Percentiles rank a stretch among this genome's conserved stretches.
These are phyloP conservation scores for Myiagra hebetior DNA, from an alignment of 2,113 vertebrate species.

Conservation along the genomic window DNA sequence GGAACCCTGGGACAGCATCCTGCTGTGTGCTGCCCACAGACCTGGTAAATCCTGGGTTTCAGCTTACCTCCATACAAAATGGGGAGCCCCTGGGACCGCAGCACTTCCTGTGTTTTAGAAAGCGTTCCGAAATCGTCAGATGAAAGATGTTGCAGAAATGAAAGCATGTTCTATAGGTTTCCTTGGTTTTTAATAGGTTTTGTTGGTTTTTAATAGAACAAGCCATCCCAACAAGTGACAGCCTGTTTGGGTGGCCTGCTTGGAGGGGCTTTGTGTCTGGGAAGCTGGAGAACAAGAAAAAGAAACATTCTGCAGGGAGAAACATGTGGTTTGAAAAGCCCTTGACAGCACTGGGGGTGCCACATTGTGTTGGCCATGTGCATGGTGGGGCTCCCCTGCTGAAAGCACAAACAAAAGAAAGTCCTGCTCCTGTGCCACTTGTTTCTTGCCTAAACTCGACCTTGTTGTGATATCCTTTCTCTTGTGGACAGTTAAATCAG, in stretches of 20 bases:
- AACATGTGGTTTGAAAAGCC: not conserved
- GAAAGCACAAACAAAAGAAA: not conserved
- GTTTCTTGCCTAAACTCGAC: not conserved
- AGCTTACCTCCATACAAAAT: not conserved
- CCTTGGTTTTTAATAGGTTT: not conserved
- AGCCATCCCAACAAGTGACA: not conserved
- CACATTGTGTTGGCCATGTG: not conserved
- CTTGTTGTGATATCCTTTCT: not conserved
- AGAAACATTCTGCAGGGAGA: not conserved
- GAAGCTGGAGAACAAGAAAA: not conserved
- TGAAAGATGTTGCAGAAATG: not conserved
- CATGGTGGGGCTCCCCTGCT: not conserved
- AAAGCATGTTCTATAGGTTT: not conserved
- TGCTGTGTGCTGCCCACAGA: not conserved
- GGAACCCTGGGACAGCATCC: not conserved
- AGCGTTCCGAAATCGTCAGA: accelerated
- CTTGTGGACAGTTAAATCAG: not conserved
- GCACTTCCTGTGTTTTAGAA: not conserved
- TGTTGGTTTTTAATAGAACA: not conserved
- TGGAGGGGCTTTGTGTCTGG: not conserved
- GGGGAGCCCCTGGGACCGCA: not conserved
- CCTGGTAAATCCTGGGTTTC: not conserved
- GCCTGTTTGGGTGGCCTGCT: constrained; percentile 30
- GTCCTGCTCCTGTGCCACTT: not conserved
- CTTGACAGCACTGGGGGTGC: not conserved